Base-by-base conservation (phyloP, 2,113 vertebrate species). In the Lycocorax pyrrhopterus region DNA sequence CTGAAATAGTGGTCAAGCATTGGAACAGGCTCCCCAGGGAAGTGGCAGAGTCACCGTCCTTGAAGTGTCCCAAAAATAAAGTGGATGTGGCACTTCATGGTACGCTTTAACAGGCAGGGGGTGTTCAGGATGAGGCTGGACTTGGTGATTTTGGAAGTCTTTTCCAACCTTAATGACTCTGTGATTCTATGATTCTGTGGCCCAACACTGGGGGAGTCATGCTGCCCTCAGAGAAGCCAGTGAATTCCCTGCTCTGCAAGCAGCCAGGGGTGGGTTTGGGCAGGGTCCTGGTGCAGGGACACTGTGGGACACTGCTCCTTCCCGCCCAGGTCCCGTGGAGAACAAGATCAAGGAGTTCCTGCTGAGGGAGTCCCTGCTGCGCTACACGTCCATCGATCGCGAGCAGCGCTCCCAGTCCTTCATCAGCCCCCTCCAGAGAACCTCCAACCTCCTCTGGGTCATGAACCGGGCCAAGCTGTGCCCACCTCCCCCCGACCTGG, bases 321-420 rank as follows among this genome's bases (percentile, higher is more conserved):
- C 27, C 52, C 12, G 1, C 30, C 12, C 94, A 98, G 98, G 93
- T 11, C 83, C 97, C 2, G 9, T 98, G 6, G 98, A 98, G 52
- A 66, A 97, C 87, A 97, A 95, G 87, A 26, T 91, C 44, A 89
- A 96, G 0, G 95, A 98, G 39, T 84, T 98, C 16, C 85, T 98
- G 89, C 27, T 97, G 87, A n/a, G 62, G 32, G 97, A 98, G 30
- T 92, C 96, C 7, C 4, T 94, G 55, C 69, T 33, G 73, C 84
- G 90, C 56, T 47, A 97, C 33, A 51, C n/a, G 0, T 55, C 87
- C 12, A 1, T 84, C 1, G 72, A 90, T 7, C 79, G 79, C 7
- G 1, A 32, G 12, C 55, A 49, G 41, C 87, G 79, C 26, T 62
- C 87, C 25, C 71, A 84, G 49, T 5, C 32, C 73, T 94, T 64